phyloP scores from a whole-genome alignment of 2,113 vertebrate species.

The Todiramphus chloris region DNA sequence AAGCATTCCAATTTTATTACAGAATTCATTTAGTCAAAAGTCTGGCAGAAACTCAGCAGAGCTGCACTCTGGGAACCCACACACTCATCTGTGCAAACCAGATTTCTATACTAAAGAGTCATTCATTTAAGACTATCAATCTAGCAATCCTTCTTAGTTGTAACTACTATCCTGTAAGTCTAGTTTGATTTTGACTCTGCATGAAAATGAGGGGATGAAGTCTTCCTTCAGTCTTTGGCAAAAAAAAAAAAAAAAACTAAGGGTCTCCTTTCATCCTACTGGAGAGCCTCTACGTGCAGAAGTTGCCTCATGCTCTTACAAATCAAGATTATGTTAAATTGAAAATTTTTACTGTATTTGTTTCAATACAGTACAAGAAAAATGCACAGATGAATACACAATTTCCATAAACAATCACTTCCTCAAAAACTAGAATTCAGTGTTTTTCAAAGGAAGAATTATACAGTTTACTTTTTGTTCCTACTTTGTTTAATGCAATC shows the following conservation, averaged over 20 bases:
- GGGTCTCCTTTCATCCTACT: background rate
- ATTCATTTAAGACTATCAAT: background rate
- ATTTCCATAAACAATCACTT: background rate
- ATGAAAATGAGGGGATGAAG: background rate
- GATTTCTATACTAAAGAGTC: background rate
- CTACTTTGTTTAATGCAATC: background rate
- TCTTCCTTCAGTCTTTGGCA: background rate
- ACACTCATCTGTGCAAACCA: background rate
- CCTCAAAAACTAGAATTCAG: background rate
- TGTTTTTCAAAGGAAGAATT: background rate
- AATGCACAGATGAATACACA: background rate
- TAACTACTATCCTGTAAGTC: background rate
- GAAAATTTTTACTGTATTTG: background rate
- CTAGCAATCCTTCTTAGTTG: background rate
- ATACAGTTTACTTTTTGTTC: background rate
- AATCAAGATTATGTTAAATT: background rate
- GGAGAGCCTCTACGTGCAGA: background rate
- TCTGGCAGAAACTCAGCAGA: background rate
- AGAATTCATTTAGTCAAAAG: conserved; percentile 9
- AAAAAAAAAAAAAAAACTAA: background rate
- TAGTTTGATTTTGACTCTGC: background rate
- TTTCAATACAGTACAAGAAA: background rate
- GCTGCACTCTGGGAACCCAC: background rate
- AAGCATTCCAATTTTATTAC: conserved; percentile 22
- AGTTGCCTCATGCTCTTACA: background rate